These are phyloP conservation scores for Pristis pectinata DNA, from an alignment of 2,797 vertebrate genomes.

Conservation along the genomic window DNA sequence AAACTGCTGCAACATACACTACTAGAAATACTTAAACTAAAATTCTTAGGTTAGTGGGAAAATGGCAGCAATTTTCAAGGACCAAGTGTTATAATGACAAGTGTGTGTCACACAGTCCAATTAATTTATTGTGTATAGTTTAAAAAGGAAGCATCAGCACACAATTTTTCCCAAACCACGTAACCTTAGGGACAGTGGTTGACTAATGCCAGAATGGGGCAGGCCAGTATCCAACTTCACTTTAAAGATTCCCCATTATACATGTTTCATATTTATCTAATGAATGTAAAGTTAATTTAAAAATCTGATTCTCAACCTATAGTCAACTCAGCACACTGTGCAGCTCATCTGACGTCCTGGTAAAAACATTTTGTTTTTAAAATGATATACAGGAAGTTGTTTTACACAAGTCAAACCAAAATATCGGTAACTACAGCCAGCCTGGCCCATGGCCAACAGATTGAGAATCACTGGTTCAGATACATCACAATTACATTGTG, in stretches of 20 bases:
- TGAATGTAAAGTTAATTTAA: neutral
- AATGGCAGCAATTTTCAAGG: neutral
- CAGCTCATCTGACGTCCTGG: no score
- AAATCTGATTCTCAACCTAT: no score
- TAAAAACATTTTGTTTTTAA: no score
- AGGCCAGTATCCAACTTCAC: neutral
- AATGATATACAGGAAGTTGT: no score
- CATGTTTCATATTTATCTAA: neutral
- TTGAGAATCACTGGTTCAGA: neutral
- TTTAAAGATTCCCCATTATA: neutral
- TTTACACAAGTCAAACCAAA: no score
- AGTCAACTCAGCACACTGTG: no score
- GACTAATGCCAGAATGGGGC: neutral
- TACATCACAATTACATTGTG: neutral
- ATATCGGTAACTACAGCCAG: no score
- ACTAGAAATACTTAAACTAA: neutral
- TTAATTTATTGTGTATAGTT: neutral
- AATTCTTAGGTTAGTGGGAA: neutral
- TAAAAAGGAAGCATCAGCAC: neutral
- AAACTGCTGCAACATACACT: neutral
- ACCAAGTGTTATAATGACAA: neutral
- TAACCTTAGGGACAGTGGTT: neutral
- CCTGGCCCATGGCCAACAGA: no score
- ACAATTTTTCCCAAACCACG: neutral
- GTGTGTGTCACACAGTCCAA: neutral